Conservation (phyloP, 2,888 invertebrate genomes). For the Cynaeus angustus region DNA sequence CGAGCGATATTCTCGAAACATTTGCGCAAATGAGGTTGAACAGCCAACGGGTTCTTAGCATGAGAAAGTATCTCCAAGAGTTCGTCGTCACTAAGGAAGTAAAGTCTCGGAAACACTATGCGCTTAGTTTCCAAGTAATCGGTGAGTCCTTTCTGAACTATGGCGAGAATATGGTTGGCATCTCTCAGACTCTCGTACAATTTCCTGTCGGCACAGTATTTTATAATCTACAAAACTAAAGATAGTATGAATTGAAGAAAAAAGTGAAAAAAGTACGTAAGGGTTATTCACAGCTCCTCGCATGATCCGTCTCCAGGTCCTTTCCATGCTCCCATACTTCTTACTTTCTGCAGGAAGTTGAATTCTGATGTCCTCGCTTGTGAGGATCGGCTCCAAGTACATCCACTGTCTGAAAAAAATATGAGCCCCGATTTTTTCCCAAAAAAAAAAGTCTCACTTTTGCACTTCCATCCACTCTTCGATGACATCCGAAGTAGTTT, state of each 20-base stretch:
- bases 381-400: constrained; percentile 89
- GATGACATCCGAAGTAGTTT: constrained; percentile 77
- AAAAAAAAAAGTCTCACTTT: constrained; percentile 71
- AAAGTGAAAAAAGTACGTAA: constrained; percentile 71
- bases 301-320: constrained; percentile 87
- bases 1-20: constrained; percentile 87
- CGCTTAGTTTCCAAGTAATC: constrained; percentile 87
- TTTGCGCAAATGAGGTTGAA: constrained; percentile 88
- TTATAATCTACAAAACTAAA: constrained; percentile 74
- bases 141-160: constrained; percentile 84
- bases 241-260: too few relatives aligned
- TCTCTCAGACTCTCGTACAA: constrained; percentile 82
- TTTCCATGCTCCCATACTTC: constrained; percentile 85
- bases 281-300: constrained; percentile 80
- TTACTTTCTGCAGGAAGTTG: constrained; percentile 87
- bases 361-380: constrained; percentile 85
- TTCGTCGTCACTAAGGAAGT: constrained; percentile 90
- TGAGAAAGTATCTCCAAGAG: constrained; percentile 87
- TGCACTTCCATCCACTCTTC: constrained; percentile 84
- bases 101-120: constrained; percentile 83
- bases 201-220: constrained; percentile 77
- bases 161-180: constrained; percentile 80
- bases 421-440: too few relatives aligned
- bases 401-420: constrained; percentile 80
- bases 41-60: constrained; percentile 83